A percentile compares a stretch with the other conserved stretches of the same genome.
Conservation (phyloP, 2,113 vertebrate species). For the Capricornis sumatraensis region DNA sequence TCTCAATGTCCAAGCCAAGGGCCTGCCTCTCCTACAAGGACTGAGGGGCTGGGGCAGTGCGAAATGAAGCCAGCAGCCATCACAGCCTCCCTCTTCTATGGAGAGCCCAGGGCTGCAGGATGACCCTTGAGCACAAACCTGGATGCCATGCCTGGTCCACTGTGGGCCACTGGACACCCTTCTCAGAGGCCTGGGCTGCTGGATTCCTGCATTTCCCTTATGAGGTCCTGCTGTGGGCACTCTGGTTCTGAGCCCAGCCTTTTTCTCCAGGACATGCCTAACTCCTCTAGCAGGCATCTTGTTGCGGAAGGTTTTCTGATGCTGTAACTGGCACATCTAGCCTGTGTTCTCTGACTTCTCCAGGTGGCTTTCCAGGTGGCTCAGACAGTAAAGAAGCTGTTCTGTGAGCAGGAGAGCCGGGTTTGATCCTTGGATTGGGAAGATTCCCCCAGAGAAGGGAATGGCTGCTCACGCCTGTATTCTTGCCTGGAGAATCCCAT, state of each 20-base stretch:
- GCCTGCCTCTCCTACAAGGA: background rate
- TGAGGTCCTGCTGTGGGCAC: background rate
- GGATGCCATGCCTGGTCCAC: background rate
- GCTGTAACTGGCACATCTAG: background rate
- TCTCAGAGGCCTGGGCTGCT: background rate
- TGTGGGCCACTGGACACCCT: background rate
- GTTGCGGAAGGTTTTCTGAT: background rate
- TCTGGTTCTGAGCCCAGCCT: background rate
- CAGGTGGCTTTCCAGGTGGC: background rate
- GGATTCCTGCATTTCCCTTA: background rate
- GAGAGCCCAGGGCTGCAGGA: background rate
- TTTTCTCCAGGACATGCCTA: background rate
- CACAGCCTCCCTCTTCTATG: background rate
- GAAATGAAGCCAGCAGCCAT: background rate
- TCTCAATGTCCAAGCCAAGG: background rate
- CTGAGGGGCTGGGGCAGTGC: background rate
- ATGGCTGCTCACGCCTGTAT: background rate
- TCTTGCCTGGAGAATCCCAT: background rate
- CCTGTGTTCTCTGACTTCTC: background rate
- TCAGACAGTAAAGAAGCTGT: background rate
- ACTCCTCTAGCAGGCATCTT: background rate
- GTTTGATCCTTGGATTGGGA: background rate
- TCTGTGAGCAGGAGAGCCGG: background rate
- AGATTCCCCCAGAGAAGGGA: background rate
- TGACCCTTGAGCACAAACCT: background rate